phyloP scores from a whole-genome alignment of 2,888 invertebrate genomes.

The Protophormia terraenovae region DNA sequence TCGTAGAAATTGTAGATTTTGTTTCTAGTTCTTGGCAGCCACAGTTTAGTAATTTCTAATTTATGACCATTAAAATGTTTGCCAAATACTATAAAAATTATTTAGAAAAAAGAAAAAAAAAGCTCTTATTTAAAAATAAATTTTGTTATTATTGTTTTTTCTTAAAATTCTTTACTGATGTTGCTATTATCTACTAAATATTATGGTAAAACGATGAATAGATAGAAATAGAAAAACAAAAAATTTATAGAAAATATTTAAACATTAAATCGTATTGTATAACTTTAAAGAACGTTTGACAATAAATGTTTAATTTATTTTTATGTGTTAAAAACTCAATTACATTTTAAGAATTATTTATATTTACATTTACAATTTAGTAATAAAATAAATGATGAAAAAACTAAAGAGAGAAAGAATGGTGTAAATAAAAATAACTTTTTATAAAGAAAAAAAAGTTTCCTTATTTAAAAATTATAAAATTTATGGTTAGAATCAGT shows the following conservation, averaged over 20 bases:
- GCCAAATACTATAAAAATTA: conserved; percentile 54
- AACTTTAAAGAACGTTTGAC: neutral
- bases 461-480: neutral
- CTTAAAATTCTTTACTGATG: neutral
- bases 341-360: conserved; percentile 54
- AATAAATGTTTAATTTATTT: conserved; percentile 56
- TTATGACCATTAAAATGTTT: conserved; percentile 50
- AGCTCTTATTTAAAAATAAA: neutral
- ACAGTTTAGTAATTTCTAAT: conserved; percentile 39
- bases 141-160: neutral
- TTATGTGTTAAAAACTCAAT: conserved; percentile 62
- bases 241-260: neutral
- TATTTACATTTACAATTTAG: neutral
- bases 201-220: neutral
- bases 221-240: neutral
- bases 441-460: conserved; percentile 6
- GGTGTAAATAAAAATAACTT: neutral
- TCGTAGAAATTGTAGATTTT: conserved; percentile 10
- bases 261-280: conserved; percentile 9
- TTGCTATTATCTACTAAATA: neutral
- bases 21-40: conserved; percentile 43
- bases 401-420: neutral
- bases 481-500: conserved; percentile 11
- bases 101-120: neutral
- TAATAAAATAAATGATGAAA: no score